Evolutionary conservation across 2,888 invertebrate species (phyloP).

Genomic region (Lacanobia oleracea): DNA sequence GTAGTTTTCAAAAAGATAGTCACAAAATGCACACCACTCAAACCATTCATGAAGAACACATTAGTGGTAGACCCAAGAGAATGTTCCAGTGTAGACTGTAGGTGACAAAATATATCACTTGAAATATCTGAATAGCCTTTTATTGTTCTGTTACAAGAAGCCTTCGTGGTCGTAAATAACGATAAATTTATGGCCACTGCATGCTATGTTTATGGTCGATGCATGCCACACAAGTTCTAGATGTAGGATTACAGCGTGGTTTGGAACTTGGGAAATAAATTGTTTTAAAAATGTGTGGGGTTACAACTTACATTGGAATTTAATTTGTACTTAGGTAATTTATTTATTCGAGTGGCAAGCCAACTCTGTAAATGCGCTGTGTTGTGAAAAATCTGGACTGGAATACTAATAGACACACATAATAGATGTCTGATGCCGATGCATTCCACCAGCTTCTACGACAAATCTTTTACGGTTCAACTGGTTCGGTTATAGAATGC

Average conservation of each 20-base stretch:
- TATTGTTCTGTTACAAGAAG: conserved; percentile 50
- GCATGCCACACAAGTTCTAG: conserved; percentile 51
- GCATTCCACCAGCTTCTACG: too few relatives aligned
- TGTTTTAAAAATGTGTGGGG: conserved; percentile 33
- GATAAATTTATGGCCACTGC: conserved; percentile 56
- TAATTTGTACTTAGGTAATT: background rate
- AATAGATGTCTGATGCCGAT: too few relatives aligned
- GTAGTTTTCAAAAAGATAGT: background rate
- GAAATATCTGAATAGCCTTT: conserved; percentile 44
- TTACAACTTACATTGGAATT: background rate
- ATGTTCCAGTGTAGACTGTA: conserved; percentile 2
- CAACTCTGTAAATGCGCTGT: background rate
- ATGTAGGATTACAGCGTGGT: conserved; percentile 42
- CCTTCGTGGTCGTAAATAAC: conserved; percentile 52
- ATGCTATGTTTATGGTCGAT: conserved; percentile 56
- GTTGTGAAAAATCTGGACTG: too few relatives aligned
- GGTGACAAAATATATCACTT: conserved; percentile 24
- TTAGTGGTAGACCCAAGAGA: background rate
- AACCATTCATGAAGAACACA: conserved; percentile 5
- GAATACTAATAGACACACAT: too few relatives aligned
- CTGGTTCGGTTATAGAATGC: too few relatives aligned
- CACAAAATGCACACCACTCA: background rate
- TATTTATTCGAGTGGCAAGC: background rate
- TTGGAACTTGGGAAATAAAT: conserved; percentile 26
- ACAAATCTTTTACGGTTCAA: too few relatives aligned